Conservation (phyloP, 2,888 invertebrate genomes). For the Blera fallax region DNA sequence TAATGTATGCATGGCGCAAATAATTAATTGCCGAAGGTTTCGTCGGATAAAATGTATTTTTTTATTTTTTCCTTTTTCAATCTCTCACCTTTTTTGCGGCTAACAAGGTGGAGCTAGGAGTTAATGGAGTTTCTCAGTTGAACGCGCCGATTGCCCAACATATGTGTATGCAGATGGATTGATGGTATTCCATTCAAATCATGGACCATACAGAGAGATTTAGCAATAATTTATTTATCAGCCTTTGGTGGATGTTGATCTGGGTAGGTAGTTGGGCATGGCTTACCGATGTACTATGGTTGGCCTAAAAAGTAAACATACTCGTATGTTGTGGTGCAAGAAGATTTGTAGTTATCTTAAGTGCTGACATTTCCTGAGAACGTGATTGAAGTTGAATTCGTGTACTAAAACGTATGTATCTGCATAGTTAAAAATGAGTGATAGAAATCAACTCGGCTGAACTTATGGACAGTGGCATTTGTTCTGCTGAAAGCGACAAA, state of each 20-base stretch:
- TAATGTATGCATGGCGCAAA: constrained; percentile 18
- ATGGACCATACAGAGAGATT: constrained; percentile 43
- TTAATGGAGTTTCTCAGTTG: constrained; percentile 46
- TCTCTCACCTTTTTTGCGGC: background rate
- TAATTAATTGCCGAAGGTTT: constrained; percentile 62
- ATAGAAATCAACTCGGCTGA: too few relatives aligned
- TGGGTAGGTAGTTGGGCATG: background rate
- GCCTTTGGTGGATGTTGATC: constrained; percentile 10
- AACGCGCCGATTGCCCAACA: constrained; percentile 52
- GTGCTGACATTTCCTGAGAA: background rate
- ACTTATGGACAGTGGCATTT: too few relatives aligned
- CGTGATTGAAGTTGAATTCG: background rate
- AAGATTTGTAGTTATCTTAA: background rate
- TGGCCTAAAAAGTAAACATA: background rate
- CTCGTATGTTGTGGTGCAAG: background rate
- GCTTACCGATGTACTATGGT: background rate
- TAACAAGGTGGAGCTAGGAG: constrained; percentile 33
- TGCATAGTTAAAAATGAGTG: too few relatives aligned
- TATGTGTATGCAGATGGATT: constrained; percentile 19
- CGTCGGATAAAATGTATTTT: constrained; percentile 14
- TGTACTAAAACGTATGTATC: too few relatives aligned
- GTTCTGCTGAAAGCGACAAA: too few relatives aligned
- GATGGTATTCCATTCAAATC: constrained; percentile 52
- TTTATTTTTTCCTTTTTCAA: background rate
- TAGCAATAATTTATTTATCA: constrained; percentile 64